phyloP scores from a whole-genome alignment of 2,797 vertebrate species.

The Crenichthys baileyi region DNA sequence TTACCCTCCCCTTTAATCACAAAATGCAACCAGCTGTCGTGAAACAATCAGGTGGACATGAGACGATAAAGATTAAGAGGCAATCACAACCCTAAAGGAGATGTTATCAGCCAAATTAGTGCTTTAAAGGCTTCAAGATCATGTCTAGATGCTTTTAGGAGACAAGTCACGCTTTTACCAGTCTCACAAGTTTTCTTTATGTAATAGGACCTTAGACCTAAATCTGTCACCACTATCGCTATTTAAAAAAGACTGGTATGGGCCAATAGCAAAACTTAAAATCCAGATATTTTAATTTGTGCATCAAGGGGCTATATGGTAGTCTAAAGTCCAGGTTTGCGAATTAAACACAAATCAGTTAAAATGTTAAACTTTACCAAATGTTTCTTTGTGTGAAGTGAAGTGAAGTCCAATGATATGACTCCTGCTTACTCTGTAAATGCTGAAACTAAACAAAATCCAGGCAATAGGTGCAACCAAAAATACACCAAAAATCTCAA shows the following conservation, averaged over 20 bases:
- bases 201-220: slow-evolving; percentile 33
- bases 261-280: not conserved
- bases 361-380: not conserved
- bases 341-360: not conserved
- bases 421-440: no score
- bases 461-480: no score
- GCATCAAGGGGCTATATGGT: no score
- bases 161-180: slow-evolving; percentile 49
- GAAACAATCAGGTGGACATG: slow-evolving; percentile 46
- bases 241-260: not conserved
- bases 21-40: slow-evolving; percentile 21
- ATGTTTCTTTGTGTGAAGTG: no score
- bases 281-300: not conserved
- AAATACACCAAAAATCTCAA: no score
- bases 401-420: no score
- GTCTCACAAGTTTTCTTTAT: slow-evolving; percentile 24
- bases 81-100: slow-evolving; percentile 39
- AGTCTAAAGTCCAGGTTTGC: not conserved
- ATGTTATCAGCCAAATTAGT: slow-evolving; percentile 72
- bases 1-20: slow-evolving; percentile 15
- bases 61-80: slow-evolving; percentile 57
- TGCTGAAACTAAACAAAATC: no score
- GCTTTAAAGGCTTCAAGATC: slow-evolving; percentile 65
- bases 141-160: slow-evolving; percentile 56
- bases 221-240: slow-evolving; percentile 19